Conservation (phyloP, 2,113 vertebrate species). For the Lathamus discolor region DNA sequence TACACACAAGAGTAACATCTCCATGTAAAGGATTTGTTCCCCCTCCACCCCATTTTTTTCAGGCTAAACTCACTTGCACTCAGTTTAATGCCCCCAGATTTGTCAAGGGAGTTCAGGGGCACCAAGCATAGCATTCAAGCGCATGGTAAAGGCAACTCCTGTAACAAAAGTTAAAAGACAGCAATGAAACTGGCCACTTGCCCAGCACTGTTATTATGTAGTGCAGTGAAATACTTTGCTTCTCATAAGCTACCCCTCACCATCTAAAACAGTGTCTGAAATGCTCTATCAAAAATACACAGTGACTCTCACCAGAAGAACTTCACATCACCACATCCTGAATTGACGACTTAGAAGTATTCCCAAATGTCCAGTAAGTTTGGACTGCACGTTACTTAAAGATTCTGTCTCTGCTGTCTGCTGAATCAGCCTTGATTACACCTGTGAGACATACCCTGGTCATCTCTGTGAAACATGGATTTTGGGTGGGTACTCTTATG, state of each 20-base stretch:
- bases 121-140: not conserved
- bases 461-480: not conserved
- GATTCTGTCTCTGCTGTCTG: not conserved
- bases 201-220: not conserved
- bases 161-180: not conserved
- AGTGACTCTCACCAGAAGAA: not conserved
- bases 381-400: not conserved
- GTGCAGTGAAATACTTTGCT: not conserved
- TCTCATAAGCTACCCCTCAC: not conserved
- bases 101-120: not conserved
- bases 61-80: not conserved
- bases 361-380: not conserved
- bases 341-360: not conserved
- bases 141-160: not conserved
- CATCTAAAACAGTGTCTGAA: not conserved
- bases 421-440: not conserved
- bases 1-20: not conserved
- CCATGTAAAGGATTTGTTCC: not conserved
- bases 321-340: conserved; percentile 12
- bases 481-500: not conserved
- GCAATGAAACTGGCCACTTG: not conserved
- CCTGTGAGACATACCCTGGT: not conserved
- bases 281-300: not conserved
- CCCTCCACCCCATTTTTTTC: not conserved
- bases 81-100: not conserved